phyloP scores from a whole-genome alignment of 1,140 invertebrate genomes.

The Drosophila biarmipes region DNA sequence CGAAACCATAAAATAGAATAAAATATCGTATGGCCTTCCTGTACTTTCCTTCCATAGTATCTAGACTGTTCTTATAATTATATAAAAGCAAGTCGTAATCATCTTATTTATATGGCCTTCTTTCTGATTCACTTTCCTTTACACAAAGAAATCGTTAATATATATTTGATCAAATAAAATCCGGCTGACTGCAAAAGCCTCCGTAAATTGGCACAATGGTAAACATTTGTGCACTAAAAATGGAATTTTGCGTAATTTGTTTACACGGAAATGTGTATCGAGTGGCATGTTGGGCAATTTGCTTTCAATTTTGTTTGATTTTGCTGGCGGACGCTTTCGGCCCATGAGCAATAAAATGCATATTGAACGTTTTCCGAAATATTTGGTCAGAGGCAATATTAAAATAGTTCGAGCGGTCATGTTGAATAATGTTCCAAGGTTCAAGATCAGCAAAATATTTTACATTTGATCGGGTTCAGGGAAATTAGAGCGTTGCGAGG shows the following conservation, averaged over 20 bases:
- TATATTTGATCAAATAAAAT: slow-evolving; percentile 31
- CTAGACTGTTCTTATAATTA: neutral
- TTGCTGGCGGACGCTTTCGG: slow-evolving; percentile 32
- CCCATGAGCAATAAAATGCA: slow-evolving; percentile 33
- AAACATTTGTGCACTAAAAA: slow-evolving; percentile 48
- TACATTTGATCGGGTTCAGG: slow-evolving; percentile 19
- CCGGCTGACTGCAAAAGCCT: slow-evolving; percentile 9
- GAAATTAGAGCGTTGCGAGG: slow-evolving; percentile 39
- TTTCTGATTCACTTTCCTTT: slow-evolving; percentile 22
- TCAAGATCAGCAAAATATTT: slow-evolving; percentile 30
- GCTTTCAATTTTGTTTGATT: slow-evolving; percentile 55
- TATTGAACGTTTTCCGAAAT: slow-evolving; percentile 35
- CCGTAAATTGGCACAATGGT: slow-evolving; percentile 29
- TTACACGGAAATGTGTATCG: slow-evolving; percentile 40
- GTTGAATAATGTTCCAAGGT: slow-evolving; percentile 26
- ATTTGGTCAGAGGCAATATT: slow-evolving; percentile 17
- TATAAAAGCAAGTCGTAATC: slow-evolving; percentile 12
- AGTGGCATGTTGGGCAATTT: slow-evolving; percentile 45
- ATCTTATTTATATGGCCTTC: slow-evolving; percentile 14
- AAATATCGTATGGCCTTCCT: neutral
- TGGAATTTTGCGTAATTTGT: slow-evolving; percentile 57
- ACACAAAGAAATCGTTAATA: slow-evolving; percentile 15
- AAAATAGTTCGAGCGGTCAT: slow-evolving; percentile 13
- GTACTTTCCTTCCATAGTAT: neutral
- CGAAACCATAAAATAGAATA: neutral